Base-by-base conservation (phyloP, 2,113 vertebrate genomes). In the Pithys albifrons region DNA sequence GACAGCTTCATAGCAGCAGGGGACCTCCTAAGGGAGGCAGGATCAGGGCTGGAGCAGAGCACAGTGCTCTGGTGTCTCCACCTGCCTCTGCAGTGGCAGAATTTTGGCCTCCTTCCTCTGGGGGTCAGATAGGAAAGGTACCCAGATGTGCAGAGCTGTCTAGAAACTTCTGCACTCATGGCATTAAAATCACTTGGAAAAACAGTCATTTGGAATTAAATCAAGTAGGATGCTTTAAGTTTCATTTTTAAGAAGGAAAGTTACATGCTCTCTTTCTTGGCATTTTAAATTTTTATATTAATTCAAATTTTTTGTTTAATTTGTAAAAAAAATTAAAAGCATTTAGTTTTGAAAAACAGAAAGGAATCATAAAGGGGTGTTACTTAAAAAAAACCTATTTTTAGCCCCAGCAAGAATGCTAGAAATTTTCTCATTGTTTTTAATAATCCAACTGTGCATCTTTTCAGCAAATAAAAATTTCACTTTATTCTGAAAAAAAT, bases 51-150 rank as follows among this genome's bases (percentile, higher is more conserved):
- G 31, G 67, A 54, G 13, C 14, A 13, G 25, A 10, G 24, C 6
- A 0, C 33, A 1, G 16, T 0, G 48, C 33, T 45, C 54, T 19
- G 29, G 4, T 66, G 57, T 46, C 35, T 22, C 37, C 59, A 15
- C 10, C 49, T 61, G 37, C 29, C 70, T 9, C 39, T 0, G 0
- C 54, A 23, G 23, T 31, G 23, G 14, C 49, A 51, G 15, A 11
- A 2, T 19, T 41, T 23, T 6, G 39, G 43, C n/a, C 66, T 46
- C 28, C 7, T 14, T 64, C 28, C 7, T 18, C 4, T 7, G 0
- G 20, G 16, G 29, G 4, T 17, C 18, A 0, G 3, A 4, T 0
- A 3, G 57, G 35, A 52, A 65, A 49, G 24, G 20, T 8, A 24
- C 28, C 39, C 54, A 61, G 75, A 61, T 76, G 67, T 91, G 71